Base-by-base conservation (phyloP, 2,888 invertebrate genomes). In the Tinea pellionella region DNA sequence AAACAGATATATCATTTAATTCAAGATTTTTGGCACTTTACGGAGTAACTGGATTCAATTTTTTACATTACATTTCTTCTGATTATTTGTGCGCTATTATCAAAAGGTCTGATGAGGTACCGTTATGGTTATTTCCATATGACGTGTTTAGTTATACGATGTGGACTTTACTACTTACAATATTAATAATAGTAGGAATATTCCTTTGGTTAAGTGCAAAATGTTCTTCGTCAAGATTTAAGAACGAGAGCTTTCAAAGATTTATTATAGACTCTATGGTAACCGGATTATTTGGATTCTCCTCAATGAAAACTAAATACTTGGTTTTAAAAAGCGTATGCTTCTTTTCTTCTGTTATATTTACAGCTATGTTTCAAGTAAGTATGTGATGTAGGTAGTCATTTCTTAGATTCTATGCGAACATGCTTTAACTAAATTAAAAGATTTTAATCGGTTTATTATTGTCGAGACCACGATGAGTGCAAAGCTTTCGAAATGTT, bases 1-100 rank as follows among this genome's bases (percentile, higher is more conserved):
- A 71, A 32, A 62, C 75, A 18, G 78, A 79, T 53, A 68, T 79
- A 61, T 78, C 79, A 0, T 79, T 79, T 37, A 77, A 78, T 64
- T 75, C 79, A 1, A 69, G 78, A 60, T 79, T 78, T 61, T 63
- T 78, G 64, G 68, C 70, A 1, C 60, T 30, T 32, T 79, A 77
- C 61, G 62, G 67, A 0, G 42, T 65, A 9, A 63, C 65, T 1
- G 53, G 63, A 1, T 66, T 70, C 61, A 60, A 64, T 57, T 78
- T 68, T 60, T 60, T 77, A 61, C 61, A 69, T 61, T 68, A 69
- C 57, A 61, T 77, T 6, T 62, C 62, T 11, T 63, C 63, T 0
- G 78, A 78, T 63, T 64, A 67, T 0, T 63, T 79, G 11, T 77
- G 78, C 43, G 69, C 68, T 37, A 47, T 76, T n/a, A 43, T 73